Conservation (phyloP, 2,888 invertebrate genomes). For the Pachycephus smyrnensis region DNA sequence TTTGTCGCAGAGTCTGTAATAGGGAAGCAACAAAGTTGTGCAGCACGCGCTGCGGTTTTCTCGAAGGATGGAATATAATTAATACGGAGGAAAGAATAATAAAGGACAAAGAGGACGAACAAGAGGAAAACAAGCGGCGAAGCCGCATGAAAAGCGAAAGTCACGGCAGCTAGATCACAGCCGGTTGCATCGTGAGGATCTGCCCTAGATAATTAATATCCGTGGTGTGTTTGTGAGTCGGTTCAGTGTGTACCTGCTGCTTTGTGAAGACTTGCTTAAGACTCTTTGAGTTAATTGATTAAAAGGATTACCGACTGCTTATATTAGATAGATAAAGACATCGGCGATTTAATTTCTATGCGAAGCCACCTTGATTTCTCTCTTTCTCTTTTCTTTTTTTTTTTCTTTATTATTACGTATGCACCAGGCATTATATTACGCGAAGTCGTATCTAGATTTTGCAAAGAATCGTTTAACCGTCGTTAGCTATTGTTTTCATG, state of each 20-base stretch:
- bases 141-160: conserved; percentile 29
- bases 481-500: not conserved
- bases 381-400: not conserved
- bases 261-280: conserved; percentile 14
- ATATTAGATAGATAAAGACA: not conserved
- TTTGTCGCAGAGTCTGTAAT: not conserved
- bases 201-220: conserved; percentile 61
- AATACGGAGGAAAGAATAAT: not conserved
- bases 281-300: conserved; percentile 49
- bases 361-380: too few relatives aligned
- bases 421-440: not conserved
- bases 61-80: not conserved
- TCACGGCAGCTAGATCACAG: conserved; percentile 2
- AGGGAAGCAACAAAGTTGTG: not conserved
- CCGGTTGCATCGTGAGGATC: conserved; percentile 17
- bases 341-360: not conserved
- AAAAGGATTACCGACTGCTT: conserved; percentile 37
- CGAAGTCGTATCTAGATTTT: not conserved
- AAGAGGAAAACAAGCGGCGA: conserved; percentile 26
- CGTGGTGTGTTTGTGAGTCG: conserved; percentile 35
- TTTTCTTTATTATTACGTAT: not conserved
- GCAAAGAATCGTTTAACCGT: not conserved
- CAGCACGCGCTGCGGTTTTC: not conserved
- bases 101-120: not conserved
- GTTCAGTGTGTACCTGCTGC: not conserved